Base-by-base conservation (phyloP, 1,140 invertebrate genomes). In the Archivesica marissinica region DNA sequence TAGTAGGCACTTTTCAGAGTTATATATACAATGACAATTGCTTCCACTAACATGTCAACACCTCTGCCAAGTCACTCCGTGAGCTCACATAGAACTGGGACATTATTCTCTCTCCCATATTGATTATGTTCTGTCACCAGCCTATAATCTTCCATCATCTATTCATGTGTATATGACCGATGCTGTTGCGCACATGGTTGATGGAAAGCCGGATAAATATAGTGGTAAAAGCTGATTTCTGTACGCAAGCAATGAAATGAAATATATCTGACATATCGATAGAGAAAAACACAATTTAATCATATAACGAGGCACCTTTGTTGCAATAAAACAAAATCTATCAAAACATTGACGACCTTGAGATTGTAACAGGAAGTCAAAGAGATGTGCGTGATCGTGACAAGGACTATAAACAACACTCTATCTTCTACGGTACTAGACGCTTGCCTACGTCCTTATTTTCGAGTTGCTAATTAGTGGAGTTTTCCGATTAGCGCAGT, bases 81-180 rank as follows among this genome's bases (percentile, higher is more conserved):
- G 59, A 35, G 28, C 50, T 64, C 38, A 7, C 59, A 64, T 35
- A 64, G 9, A 64, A 35, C 59, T 1, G 30, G 2, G 23, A 64
- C n/a, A 64, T 35, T 64, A 33, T 64, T 35, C 38, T 20, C 23
- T 25, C 7, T 15, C 25, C 9, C 47, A 17, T 39, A 76, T 76
- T 38, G 74, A 76, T 76, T 52, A 64, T 11, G 25, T 38, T 17
- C 33, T 56, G 15, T 25, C 50, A 13, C 74, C 20, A 54, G 74
- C 28, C 30, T 39, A 20, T 56, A 56, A 76, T 76, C 74, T 76
- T 41, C 74, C n/a, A 56, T 56, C 74, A 76, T 9, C 47, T 33
- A 35, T 54, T 38, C 52, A 76, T 54, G 47, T 76, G 33, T 38
- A 56, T 54, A 56, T 52, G 74, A 39, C 33, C 50, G 52, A 1